Base-by-base conservation (phyloP, 53 echinoderm and acorn worm genomes). In the Echinometra lucunter region DNA sequence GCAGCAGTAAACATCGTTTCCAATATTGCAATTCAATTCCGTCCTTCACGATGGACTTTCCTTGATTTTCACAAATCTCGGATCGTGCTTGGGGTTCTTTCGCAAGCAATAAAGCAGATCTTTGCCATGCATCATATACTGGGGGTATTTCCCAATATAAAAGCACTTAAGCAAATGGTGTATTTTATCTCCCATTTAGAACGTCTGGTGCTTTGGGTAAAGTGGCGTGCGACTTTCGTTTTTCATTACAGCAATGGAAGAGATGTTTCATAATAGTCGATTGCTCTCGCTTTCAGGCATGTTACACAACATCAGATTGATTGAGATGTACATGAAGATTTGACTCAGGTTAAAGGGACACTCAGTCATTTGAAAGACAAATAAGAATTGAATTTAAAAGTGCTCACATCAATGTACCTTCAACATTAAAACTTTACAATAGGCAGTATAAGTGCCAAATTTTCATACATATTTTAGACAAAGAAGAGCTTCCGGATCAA, bases 111-210 rank as follows among this genome's bases (percentile, higher is more conserved):
- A 85, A 85, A 85, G 30, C n/a, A 85, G 85, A 85, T 85, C 85
- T 85, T n/a, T 28, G 16, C 49, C 1, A n/a, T 49, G 49, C 85
- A 47, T 85, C 28, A 49, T 30, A 85, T 85, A n/a, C n/a, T 49
- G 85, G 85, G 85, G 85, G 53, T 58, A n/a, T n/a, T 60, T 89
- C 60, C 89, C 89, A 89, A 91, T 91, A 69, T 91, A 91, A 66
- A 91, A 72, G 91, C 91, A 91, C 91, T 91, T 91, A 91, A 3
- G 66, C 69, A 91, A 90, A 90, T 90, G 90, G 90, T 58, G 90
- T 90, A 60, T 63, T 60, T 90, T 90, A 60, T 90, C 90, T 49
- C 85, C 85, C 47, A 85, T 85, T 85, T 85, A 49, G 49, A 9
- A 47, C 49, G 85, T 85, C 85, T 85, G 85, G 85, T 49, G 42